These are phyloP conservation scores for Cuniculus paca DNA, from an alignment of 2,797 vertebrate species.

Conservation along the genomic window DNA sequence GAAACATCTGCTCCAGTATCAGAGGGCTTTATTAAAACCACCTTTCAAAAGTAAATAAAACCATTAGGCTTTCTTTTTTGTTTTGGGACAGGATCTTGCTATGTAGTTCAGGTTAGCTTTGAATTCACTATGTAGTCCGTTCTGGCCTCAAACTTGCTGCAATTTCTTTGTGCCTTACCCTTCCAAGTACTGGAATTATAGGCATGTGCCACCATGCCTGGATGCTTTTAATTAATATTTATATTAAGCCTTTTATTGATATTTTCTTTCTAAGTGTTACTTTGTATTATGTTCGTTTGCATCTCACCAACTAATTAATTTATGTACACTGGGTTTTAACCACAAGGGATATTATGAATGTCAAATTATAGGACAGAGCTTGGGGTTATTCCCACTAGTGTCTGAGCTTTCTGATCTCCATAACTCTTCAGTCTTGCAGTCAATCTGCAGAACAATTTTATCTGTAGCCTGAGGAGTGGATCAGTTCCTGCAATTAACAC, in stretches of 20 bases:
- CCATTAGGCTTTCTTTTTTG: neutral
- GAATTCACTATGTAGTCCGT: neutral
- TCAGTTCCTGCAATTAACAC: neutral
- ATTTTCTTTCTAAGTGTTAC: neutral
- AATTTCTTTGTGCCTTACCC: neutral
- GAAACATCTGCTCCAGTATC: neutral
- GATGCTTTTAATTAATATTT: neutral
- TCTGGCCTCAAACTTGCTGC: neutral
- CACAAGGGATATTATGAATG: neutral
- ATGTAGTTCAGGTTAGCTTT: neutral
- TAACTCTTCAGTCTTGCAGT: neutral
- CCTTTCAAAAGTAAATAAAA: neutral
- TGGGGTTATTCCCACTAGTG: too few relatives aligned
- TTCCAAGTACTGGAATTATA: neutral
- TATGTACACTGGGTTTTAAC: neutral
- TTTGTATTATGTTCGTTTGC: neutral
- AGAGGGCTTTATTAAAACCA: neutral
- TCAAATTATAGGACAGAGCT: neutral
- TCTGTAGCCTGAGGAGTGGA: neutral
- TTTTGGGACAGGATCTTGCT: neutral
- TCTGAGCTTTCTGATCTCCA: neutral
- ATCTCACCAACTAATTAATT: neutral
- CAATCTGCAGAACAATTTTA: neutral
- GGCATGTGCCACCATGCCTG: neutral
- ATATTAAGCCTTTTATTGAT: neutral